Conservation (phyloP, 30 jellyfish, hydroid and myxozoan species). For the Aurelia sp. region DNA sequence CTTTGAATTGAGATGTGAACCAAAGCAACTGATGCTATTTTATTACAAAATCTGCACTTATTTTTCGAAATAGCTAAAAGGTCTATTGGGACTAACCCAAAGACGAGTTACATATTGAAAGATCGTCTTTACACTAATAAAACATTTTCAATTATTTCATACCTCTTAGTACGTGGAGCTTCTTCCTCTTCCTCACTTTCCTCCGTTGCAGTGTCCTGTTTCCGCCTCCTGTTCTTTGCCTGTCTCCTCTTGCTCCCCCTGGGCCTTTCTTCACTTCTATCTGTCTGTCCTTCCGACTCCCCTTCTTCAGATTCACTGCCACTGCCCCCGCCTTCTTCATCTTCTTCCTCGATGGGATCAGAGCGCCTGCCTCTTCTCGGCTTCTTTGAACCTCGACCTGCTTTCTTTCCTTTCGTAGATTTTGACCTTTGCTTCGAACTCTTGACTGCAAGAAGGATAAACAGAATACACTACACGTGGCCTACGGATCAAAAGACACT, state of each 20-base stretch:
- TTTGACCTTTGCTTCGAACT: not conserved
- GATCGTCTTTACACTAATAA: not conserved
- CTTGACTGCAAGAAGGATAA: not conserved
- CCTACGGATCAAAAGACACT: too few relatives aligned
- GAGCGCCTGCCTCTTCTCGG: not conserved
- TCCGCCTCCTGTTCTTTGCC: conserved; percentile 5
- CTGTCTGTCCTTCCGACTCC: conserved; percentile 7
- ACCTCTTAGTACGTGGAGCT: conserved; percentile 9
- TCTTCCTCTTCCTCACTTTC: conserved; percentile 74
- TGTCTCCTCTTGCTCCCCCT: conserved; percentile 14
- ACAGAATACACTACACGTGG: too few relatives aligned
- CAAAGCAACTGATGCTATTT: too few relatives aligned
- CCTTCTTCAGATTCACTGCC: conserved; percentile 27
- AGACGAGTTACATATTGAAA: too few relatives aligned
- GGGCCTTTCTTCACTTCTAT: conserved; percentile 48
- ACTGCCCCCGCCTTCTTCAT: conserved; percentile 30
- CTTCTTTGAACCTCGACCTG: not conserved
- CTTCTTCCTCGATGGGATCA: conserved; percentile 8
- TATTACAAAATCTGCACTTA: too few relatives aligned
- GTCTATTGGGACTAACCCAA: too few relatives aligned
- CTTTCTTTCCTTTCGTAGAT: conserved; percentile 10
- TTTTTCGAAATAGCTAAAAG: too few relatives aligned
- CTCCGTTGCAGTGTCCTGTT: conserved; percentile 22
- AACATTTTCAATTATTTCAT: not conserved
- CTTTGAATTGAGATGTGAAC: too few relatives aligned